Conservation (phyloP, 1,140 invertebrate genomes). For the Atopsyche davidsoni region DNA sequence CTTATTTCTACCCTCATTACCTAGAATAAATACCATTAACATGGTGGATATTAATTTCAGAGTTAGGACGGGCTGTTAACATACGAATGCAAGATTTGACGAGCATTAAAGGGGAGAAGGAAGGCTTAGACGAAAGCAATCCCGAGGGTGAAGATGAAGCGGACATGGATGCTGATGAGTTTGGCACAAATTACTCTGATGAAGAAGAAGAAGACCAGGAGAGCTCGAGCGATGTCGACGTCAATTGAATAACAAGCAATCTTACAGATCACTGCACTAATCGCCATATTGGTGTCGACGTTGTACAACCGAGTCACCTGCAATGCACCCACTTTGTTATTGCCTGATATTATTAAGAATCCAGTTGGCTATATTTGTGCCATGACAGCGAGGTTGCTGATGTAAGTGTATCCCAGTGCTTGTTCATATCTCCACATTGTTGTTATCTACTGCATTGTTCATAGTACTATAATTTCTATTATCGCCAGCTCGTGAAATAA, state of each 20-base stretch:
- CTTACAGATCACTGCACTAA: constrained; percentile 17
- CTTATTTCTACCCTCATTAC: neutral
- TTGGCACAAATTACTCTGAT: constrained; percentile 16
- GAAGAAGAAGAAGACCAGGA: constrained; percentile 26
- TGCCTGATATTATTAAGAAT: constrained; percentile 22
- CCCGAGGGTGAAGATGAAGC: constrained; percentile 21
- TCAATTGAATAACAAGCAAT: constrained; percentile 14
- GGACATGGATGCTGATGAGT: constrained; percentile 22
- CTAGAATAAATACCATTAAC: neutral
- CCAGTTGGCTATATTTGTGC: constrained; percentile 25
- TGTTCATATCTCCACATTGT: constrained; percentile 7
- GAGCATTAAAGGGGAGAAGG: constrained; percentile 20
- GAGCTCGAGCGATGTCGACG: constrained; percentile 27
- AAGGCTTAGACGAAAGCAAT: constrained; percentile 14
- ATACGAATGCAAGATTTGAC: constrained; percentile 20
- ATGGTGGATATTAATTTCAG: constrained; percentile 15
- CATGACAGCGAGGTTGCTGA: constrained; percentile 18
- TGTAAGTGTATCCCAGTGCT: constrained; percentile 11
- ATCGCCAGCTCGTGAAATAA: too few species aligned
- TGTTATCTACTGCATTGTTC: constrained; percentile 6
- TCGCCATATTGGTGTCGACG: constrained; percentile 23
- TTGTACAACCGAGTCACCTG: constrained; percentile 9
- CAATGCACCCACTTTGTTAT: constrained; percentile 22
- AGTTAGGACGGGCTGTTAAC: constrained; percentile 18
- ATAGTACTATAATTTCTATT: too few species aligned